Conservation (phyloP, 2,113 vertebrate species). For the Acrocephalus arundinaceus region DNA sequence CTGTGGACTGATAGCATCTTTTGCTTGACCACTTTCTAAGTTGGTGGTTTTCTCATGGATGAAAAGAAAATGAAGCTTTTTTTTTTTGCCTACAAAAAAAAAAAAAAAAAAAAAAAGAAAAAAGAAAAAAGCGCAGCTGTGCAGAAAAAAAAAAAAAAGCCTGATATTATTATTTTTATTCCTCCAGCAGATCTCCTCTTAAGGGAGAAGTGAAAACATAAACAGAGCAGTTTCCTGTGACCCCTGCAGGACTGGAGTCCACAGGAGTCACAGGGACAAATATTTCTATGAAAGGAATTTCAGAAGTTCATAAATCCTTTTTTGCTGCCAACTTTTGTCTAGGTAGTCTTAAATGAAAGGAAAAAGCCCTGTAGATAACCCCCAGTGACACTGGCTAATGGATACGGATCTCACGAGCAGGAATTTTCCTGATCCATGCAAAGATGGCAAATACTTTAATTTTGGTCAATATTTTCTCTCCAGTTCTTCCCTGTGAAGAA, state of each 20-base stretch:
- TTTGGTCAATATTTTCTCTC: background rate
- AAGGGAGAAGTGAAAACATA: background rate
- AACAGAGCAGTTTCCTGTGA: background rate
- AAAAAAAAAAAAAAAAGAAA: background rate
- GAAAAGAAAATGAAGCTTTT: background rate
- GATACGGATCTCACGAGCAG: background rate
- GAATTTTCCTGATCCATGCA: background rate
- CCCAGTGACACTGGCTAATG: background rate
- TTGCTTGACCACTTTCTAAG: background rate
- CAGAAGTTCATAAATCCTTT: background rate
- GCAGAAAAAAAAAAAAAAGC: background rate
- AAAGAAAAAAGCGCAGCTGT: background rate
- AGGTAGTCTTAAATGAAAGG: background rate
- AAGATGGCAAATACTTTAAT: background rate
- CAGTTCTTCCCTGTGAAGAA: background rate
- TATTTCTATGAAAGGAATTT: background rate
- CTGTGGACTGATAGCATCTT: fast-evolving
- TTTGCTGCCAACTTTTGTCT: background rate
- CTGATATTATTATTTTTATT: background rate
- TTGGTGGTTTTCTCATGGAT: background rate
- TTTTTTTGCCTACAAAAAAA: background rate
- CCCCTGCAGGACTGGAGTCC: background rate
- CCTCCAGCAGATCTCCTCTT: background rate
- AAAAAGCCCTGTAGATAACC: background rate
- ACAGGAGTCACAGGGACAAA: background rate